Evolutionary conservation across 2,113 vertebrate genomes (phyloP).

Genomic region (Microcebus jonahi): DNA sequence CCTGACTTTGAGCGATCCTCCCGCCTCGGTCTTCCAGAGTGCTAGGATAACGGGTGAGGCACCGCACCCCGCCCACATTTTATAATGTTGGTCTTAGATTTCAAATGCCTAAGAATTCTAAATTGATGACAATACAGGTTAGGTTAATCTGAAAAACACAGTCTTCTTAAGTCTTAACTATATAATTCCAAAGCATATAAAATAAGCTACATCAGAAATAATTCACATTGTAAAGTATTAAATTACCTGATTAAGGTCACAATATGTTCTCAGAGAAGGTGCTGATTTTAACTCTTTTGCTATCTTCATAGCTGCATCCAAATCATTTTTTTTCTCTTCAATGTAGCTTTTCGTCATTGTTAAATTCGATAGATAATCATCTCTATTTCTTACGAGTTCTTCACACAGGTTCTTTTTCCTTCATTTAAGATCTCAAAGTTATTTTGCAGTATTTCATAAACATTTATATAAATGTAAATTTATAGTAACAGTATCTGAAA

Average conservation of each 20-base stretch:
- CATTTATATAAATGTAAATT: conserved; percentile 23
- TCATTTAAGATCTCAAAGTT: conserved; percentile 70
- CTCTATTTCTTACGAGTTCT: conserved; percentile 82
- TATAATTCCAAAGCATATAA: neutral
- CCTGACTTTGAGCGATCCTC: no score
- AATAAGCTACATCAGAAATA: conserved; percentile 6
- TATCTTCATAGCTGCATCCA: conserved; percentile 87
- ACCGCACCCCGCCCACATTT: neutral
- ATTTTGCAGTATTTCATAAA: conserved; percentile 55
- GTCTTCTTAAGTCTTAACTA: conserved; percentile 6
- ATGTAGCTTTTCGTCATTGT: conserved; percentile 79
- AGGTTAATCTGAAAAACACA: neutral
- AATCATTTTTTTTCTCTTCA: conserved; percentile 83
- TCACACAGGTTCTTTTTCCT: conserved; percentile 85
- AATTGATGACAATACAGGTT: conserved; percentile 12
- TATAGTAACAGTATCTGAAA: conserved; percentile 24
- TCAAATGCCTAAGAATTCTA: conserved; percentile 40
- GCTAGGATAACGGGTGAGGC: no score
- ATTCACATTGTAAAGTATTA: conserved; percentile 32
- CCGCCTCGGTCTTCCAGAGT: no score
- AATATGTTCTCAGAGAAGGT: conserved; percentile 83
- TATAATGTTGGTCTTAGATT: conserved; percentile 6
- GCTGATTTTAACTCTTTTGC: conserved; percentile 85
- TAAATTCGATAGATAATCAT: conserved; percentile 78
- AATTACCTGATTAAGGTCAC: conserved; percentile 84